Percentiles rank a stretch among this genome's conserved stretches.
Evolutionary conservation across 35 echinoderm and acorn worm species (phyloP).

Genomic region (Heliocidaris tuberculata): DNA sequence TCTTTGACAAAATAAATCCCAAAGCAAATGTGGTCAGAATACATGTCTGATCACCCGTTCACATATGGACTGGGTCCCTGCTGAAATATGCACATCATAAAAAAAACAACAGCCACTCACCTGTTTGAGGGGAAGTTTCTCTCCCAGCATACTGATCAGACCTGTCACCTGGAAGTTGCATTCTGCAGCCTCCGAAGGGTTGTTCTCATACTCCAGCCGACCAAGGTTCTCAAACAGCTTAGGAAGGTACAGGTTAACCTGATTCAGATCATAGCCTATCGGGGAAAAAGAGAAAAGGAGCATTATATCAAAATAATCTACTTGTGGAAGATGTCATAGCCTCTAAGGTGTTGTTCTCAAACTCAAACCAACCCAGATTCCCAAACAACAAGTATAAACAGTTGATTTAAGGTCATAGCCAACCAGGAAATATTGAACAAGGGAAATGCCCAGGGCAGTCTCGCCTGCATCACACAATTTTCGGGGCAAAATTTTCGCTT

Average conservation of each 20-base stretch:
- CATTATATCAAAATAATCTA: not conserved
- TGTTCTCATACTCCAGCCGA: constrained; percentile 89
- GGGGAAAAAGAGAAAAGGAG: constrained; percentile 26
- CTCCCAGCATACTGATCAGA: constrained; percentile 89
- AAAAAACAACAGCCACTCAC: constrained; percentile 38
- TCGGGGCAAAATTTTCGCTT: no score
- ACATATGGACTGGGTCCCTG: no score
- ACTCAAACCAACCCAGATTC: constrained; percentile 85
- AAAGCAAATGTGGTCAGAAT: no score
- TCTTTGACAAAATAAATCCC: no score
- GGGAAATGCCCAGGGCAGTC: no score
- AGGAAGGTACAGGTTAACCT: constrained; percentile 95
- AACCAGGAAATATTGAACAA: constrained; percentile 29
- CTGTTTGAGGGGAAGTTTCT: constrained; percentile 93
- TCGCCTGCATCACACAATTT: no score
- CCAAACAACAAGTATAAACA: constrained; percentile 95
- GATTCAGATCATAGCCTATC: constrained; percentile 91
- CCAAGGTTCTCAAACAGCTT: constrained; percentile 99
- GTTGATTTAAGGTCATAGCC: constrained; percentile 94
- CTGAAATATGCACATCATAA: not conserved
- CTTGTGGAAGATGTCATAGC: not conserved
- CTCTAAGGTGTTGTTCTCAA: constrained; percentile 78
- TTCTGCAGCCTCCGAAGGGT: constrained; percentile 75
- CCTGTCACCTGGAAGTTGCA: constrained; percentile 82
- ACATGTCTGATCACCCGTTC: no score